Percentiles rank a stretch among this genome's conserved stretches.
Evolutionary conservation across 1,140 invertebrate genomes (phyloP).

Genomic region (Vanessa atalanta): DNA sequence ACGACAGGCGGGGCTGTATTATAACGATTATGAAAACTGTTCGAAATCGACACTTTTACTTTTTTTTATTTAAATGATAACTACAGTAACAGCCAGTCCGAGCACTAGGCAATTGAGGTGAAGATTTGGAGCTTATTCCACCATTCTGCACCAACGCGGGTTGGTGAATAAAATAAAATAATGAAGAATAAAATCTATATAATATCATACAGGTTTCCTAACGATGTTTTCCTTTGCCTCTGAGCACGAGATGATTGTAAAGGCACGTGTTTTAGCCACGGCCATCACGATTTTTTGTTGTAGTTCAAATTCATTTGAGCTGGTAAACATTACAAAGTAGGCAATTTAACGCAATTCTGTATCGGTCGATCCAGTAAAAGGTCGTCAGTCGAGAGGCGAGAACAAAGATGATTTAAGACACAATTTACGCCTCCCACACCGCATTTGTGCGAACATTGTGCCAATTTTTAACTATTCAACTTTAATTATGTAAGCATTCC

Average conservation of each 20-base stretch:
- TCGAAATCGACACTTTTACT: background rate
- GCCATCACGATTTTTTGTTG: too few relatives aligned
- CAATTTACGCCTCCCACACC: slow-evolving; percentile 34
- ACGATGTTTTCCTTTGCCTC: too few relatives aligned
- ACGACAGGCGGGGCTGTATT: background rate
- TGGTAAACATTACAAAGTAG: background rate
- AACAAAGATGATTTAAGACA: slow-evolving; percentile 37
- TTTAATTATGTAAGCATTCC: background rate
- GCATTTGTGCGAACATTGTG: slow-evolving; percentile 13
- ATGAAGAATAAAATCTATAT: too few relatives aligned
- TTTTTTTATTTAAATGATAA: background rate
- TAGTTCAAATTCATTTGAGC: background rate
- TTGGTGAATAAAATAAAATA: too few relatives aligned
- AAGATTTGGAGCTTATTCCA: too few relatives aligned
- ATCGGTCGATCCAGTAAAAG: slow-evolving; percentile 46
- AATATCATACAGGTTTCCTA: too few relatives aligned
- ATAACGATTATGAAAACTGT: slow-evolving; percentile 2
- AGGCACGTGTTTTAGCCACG: too few relatives aligned
- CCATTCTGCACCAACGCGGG: too few relatives aligned
- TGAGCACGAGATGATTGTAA: too few relatives aligned
- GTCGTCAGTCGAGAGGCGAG: slow-evolving; percentile 40
- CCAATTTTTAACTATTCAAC: slow-evolving; percentile 10
- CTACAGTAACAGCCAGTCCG: background rate
- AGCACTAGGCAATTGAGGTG: too few relatives aligned
- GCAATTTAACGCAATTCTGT: background rate